Conservation (phyloP, 2,113 vertebrate species). For the Pachyramphus minor region DNA sequence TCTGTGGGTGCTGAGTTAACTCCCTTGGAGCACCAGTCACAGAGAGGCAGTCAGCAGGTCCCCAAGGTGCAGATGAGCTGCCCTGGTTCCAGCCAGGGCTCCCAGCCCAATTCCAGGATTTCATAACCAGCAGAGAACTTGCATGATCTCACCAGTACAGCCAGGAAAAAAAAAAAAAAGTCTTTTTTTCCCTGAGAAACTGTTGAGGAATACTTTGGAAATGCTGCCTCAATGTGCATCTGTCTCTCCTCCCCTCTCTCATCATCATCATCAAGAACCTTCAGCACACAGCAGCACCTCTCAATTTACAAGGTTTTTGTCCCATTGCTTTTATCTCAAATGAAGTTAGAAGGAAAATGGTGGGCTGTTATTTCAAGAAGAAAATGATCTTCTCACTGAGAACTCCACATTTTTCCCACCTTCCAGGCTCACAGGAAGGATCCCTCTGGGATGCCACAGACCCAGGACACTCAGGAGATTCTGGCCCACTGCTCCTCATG, state of each 20-base stretch:
- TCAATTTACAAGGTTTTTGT: background rate
- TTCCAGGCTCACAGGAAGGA: rapidly evolving
- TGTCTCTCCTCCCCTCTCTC: background rate
- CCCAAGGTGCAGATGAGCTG: background rate
- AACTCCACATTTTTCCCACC: background rate
- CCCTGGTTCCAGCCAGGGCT: background rate
- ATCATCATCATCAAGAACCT: background rate
- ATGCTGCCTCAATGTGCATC: background rate
- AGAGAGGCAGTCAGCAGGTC: rapidly evolving
- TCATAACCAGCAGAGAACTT: background rate
- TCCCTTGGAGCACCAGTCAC: rapidly evolving
- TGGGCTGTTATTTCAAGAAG: background rate
- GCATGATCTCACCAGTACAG: background rate
- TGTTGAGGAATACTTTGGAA: background rate
- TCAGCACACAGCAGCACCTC: background rate
- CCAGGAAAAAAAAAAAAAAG: background rate
- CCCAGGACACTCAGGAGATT: background rate
- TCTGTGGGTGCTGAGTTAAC: background rate
- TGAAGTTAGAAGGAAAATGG: background rate
- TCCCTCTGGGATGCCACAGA: background rate
- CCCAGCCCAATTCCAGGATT: background rate
- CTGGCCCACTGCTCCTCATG: rapidly evolving
- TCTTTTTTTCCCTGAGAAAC: background rate
- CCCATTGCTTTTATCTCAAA: background rate
- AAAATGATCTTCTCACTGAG: background rate